Conservation (phyloP, 2,888 invertebrate genomes). For the Charanyca ferruginea region DNA sequence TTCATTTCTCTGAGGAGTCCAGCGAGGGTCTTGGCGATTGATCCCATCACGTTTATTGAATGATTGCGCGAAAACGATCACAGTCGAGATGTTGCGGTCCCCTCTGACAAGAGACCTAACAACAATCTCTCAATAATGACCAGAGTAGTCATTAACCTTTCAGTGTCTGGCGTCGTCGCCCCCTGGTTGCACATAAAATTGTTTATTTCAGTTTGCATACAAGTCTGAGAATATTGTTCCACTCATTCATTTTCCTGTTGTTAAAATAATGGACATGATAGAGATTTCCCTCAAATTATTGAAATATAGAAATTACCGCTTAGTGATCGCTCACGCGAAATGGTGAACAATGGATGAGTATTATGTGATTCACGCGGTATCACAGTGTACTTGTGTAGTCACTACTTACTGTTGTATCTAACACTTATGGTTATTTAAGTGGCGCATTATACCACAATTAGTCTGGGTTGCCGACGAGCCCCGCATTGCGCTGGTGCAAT, state of each 20-base stretch:
- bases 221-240: conserved; percentile 25
- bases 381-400: conserved; percentile 68
- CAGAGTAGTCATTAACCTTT: conserved; percentile 82
- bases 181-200: conserved; percentile 51
- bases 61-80: conserved; percentile 90
- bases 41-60: conserved; percentile 89
- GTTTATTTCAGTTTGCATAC: conserved; percentile 58
- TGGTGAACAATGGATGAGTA: conserved; percentile 75
- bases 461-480: conserved; percentile 48
- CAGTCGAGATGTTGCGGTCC: conserved; percentile 82
- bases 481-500: conserved; percentile 57
- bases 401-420: conserved; percentile 63
- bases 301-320: conserved; percentile 52
- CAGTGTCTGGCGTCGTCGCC: conserved; percentile 67
- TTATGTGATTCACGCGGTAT: conserved; percentile 78
- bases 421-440: conserved; percentile 75
- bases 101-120: conserved; percentile 77
- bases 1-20: conserved; percentile 86
- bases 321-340: conserved; percentile 64
- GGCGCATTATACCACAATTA: conserved; percentile 73
- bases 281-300: conserved; percentile 54
- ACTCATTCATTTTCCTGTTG: conserved; percentile 41
- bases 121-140: conserved; percentile 79
- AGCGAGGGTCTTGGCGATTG: conserved; percentile 89
- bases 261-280: conserved; percentile 49